phyloP scores from a whole-genome alignment of 1,140 invertebrate species.

The Drosophila lacertosa region DNA sequence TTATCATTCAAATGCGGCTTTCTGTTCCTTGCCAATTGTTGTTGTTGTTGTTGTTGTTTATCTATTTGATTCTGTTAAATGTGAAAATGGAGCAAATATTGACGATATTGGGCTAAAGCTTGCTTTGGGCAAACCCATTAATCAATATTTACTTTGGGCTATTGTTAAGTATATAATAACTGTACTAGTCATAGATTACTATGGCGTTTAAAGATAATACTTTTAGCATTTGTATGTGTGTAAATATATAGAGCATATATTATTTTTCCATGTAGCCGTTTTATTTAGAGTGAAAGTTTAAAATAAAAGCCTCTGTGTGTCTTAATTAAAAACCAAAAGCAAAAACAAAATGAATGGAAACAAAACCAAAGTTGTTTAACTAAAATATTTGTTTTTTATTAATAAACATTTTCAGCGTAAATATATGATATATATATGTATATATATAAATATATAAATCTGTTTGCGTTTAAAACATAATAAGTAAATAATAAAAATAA shows the following conservation, averaged over 20 bases:
- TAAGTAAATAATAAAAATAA: constrained; percentile 79
- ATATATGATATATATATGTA: constrained; percentile 57
- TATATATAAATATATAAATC: constrained; percentile 42
- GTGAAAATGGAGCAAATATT: constrained; percentile 84
- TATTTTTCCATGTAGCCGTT: constrained; percentile 34
- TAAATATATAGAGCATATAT: constrained; percentile 55
- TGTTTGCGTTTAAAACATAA: constrained; percentile 72
- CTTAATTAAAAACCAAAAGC: constrained; percentile 5
- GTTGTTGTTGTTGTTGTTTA: constrained; percentile 37
- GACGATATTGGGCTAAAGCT: constrained; percentile 50
- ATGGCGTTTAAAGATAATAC: constrained; percentile 65
- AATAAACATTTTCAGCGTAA: constrained; percentile 79
- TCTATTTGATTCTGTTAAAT: constrained; percentile 53
- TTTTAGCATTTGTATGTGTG: constrained; percentile 64
- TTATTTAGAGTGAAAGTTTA: constrained; percentile 20
- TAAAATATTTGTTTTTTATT: constrained; percentile 78
- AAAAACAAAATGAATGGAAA: constrained; percentile 39
- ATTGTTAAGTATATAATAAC: constrained; percentile 67
- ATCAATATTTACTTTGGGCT: constrained; percentile 83
- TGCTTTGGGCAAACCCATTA: constrained; percentile 25
- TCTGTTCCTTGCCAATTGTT: constrained; percentile 48
- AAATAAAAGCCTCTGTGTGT: constrained; percentile 61
- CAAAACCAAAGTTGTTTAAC: constrained; percentile 57
- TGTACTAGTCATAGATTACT: constrained; percentile 58
- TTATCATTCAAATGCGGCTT: constrained; percentile 15